phyloP scores from a whole-genome alignment of 2,797 vertebrate genomes.

The Lerista edwardsae region DNA sequence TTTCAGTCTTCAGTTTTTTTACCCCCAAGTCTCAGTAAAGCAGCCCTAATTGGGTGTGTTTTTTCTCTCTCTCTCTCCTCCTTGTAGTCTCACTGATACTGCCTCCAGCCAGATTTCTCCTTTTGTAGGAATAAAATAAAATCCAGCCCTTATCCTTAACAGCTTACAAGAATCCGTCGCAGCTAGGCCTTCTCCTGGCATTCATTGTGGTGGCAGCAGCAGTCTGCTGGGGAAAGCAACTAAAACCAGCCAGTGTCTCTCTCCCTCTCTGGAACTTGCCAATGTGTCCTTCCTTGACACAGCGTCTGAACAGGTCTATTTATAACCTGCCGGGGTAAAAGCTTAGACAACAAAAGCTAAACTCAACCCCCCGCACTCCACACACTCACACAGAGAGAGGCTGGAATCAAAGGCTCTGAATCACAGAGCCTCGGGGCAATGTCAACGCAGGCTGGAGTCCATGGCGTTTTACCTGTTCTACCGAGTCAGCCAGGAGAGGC shows the following conservation, averaged over 20 bases:
- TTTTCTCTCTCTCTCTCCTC: background rate
- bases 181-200: slow-evolving; percentile 64
- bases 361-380: slow-evolving; percentile 29
- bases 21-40: slow-evolving; percentile 35
- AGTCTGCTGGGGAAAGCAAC: slow-evolving; percentile 29
- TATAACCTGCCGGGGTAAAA: slow-evolving; percentile 71
- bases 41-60: slow-evolving; percentile 16
- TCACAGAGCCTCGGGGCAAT: slow-evolving; percentile 43
- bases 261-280: slow-evolving; percentile 53
- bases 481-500: background rate
- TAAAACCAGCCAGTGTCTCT: slow-evolving; percentile 34
- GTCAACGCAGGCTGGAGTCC: slow-evolving; percentile 44
- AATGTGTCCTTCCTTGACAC: slow-evolving; percentile 75
- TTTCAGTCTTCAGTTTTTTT: slow-evolving; percentile 59
- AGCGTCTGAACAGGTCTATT: slow-evolving; percentile 69
- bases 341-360: slow-evolving; percentile 56
- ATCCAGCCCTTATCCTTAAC: slow-evolving; percentile 13
- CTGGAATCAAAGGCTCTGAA: slow-evolving; percentile 44
- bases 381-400: slow-evolving; percentile 17
- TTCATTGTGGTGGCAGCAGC: slow-evolving; percentile 56
- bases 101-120: slow-evolving; percentile 22
- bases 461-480: slow-evolving; percentile 48
- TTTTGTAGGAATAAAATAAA: slow-evolving; percentile 13
- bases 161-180: slow-evolving; percentile 43
- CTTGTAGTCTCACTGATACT: slow-evolving; percentile 27